Conservation (phyloP, 1,140 invertebrate genomes). For the Phymorhynchus buccinoides region DNA sequence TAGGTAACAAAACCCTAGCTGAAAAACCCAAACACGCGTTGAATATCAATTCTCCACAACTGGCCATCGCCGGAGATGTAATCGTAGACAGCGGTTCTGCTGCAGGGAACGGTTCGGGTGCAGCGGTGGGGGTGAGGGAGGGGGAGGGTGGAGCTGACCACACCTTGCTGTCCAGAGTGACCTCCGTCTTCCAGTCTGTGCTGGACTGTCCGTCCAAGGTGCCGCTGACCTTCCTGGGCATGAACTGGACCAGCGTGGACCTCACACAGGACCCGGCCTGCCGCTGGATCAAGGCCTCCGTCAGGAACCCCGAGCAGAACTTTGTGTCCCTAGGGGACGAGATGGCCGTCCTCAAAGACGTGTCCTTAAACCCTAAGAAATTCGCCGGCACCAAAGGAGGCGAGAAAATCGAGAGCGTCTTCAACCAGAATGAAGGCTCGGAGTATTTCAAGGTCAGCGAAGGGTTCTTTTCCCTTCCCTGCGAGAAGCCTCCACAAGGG, state of each 20-base stretch:
- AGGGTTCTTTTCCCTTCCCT: conserved; percentile 56
- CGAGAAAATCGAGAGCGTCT: conserved; percentile 54
- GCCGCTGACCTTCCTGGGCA: conserved; percentile 18
- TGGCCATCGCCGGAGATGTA: not conserved
- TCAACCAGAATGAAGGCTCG: conserved; percentile 54
- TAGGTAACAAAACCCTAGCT: too few relatives aligned
- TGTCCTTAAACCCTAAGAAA: conserved; percentile 41
- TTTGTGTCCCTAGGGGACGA: conserved; percentile 47
- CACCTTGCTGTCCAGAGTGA: not conserved
- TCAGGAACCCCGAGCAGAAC: conserved; percentile 31
- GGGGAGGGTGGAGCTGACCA: not conserved
- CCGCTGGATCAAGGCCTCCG: conserved; percentile 37
- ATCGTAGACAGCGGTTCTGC: not conserved
- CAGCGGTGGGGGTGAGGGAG: not conserved
- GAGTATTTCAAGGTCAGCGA: conserved; percentile 53
- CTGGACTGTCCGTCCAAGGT: conserved; percentile 1
- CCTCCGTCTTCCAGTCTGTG: not conserved
- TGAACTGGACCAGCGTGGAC: conserved; percentile 25
- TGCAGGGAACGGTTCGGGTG: not conserved
- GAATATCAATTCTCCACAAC: too few relatives aligned
- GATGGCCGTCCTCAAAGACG: conserved; percentile 47
- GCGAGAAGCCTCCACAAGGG: conserved; percentile 6
- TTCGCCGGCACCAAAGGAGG: conserved; percentile 50
- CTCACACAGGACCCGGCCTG: conserved; percentile 28
- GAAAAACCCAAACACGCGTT: too few relatives aligned